Evolutionary conservation across 2,888 invertebrate genomes (phyloP).

Genomic region (Drosophila meridionalis): DNA sequence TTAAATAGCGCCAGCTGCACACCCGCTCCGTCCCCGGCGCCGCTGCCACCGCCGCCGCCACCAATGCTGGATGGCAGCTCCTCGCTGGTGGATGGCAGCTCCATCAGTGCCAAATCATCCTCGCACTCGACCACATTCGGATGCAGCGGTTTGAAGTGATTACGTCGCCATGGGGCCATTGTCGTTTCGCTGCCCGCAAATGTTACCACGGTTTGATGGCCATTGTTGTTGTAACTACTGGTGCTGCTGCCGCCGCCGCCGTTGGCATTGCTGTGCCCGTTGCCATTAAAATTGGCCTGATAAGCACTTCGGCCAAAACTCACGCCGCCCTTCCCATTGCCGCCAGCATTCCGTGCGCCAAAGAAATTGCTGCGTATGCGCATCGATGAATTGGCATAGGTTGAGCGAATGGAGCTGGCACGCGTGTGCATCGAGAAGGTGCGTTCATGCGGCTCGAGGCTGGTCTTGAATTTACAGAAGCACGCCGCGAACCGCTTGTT

Average conservation of each 20-base stretch:
- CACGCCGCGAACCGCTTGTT: conserved; percentile 89
- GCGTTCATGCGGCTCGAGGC: conserved; percentile 80
- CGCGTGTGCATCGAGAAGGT: conserved; percentile 84
- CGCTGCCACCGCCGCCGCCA: not conserved
- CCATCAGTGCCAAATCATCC: conserved; percentile 70
- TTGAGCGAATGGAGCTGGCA: conserved; percentile 84
- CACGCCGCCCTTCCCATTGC: conserved; percentile 46
- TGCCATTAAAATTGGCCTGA: conserved; percentile 19
- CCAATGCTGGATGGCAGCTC: conserved; percentile 45
- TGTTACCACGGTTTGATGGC: conserved; percentile 67
- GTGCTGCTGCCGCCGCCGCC: conserved; percentile 30
- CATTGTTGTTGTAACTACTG: conserved; percentile 57
- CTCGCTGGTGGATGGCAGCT: conserved; percentile 66
- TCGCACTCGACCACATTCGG: conserved; percentile 81
- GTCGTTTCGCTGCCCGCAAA: conserved; percentile 50
- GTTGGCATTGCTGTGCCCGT: not conserved
- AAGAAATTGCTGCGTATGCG: conserved; percentile 81
- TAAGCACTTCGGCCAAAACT: conserved; percentile 39
- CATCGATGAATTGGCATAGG: conserved; percentile 82
- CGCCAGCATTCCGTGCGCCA: conserved; percentile 32
- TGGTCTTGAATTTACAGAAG: conserved; percentile 83
- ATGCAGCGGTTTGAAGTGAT: conserved; percentile 82
- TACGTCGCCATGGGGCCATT: conserved; percentile 78
- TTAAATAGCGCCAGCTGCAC: conserved; percentile 55
- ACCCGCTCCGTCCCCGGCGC: conserved; percentile 15